A percentile compares a stretch with the other conserved stretches of the same genome.
Evolutionary conservation across 2,797 vertebrate species (phyloP).

Genomic region (Silurus aristotelis): DNA sequence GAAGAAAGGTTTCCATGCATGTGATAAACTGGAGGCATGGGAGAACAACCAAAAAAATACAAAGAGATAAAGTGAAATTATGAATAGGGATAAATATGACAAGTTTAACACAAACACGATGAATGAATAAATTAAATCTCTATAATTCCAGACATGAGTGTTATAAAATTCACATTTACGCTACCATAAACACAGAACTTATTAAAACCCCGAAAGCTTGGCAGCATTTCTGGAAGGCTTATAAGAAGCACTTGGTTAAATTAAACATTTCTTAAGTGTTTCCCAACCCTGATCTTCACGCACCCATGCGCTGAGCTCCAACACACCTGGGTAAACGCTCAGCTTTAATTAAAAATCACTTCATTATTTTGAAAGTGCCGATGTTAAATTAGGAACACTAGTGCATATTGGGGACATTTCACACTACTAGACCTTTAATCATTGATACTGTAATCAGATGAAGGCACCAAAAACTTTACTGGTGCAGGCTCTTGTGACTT

Average conservation of each 20-base stretch:
- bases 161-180: neutral
- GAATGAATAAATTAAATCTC: neutral
- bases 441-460: neutral
- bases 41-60: too few species aligned
- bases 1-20: neutral
- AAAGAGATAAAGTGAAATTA: neutral
- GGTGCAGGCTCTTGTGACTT: neutral
- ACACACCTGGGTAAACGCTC: conserved; percentile 9
- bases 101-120: neutral
- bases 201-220: neutral
- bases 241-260: conserved; percentile 12
- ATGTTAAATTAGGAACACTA: neutral
- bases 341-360: neutral
- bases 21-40: neutral
- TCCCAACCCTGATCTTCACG: conserved; percentile 8
- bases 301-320: neutral
- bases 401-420: neutral
- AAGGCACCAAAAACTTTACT: neutral
- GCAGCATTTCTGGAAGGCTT: neutral
- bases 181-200: neutral
- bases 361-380: conserved; percentile 13
- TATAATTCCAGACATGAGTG: neutral
- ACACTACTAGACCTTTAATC: neutral
- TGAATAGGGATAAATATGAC: neutral
- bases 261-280: conserved; percentile 13